Evolutionary conservation across 2,888 invertebrate genomes (phyloP), one percentile per base, ranked within the genome.

Genomic region (Agrotis exclamationis): DNA sequence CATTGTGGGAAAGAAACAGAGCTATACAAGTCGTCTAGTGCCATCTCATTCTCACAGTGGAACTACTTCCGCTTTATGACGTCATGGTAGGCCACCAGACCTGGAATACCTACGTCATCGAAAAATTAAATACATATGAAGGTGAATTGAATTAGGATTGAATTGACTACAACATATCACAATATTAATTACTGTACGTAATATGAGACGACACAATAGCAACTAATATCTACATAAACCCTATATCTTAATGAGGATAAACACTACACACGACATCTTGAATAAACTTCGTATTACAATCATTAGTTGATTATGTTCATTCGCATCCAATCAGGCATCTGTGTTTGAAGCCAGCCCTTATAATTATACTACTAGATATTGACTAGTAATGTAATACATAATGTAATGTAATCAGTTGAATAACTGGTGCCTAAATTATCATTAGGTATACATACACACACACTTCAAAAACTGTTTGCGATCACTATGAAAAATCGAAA

Each of bases 221-320:
- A 47, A 47, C 20, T 33, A 39, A 48, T 76, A 54, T 71, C 44
- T 16, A 45, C 54, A 48, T 48, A 59, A 59, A 71, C 48, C 24
- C 20, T 47, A 76, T 45, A 76, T 71, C 18, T 24, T 60, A 63
- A 60, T 44, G 50, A 54, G 22, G 53, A 60, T 56, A 59, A 51
- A 74, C 59, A 76, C 13, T 33, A 54, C 60, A 48, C 16, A 76
- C 18, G 28, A 51, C 50, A 58, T 74, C 59, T 71, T 78, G 59
- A 56, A 50, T 7, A 48, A 48, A 48, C 71, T 48, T 69, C 48
- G 14, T 62, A 24, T 44, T 51, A 18, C 47, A 24, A 62, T 51
- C 44, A 56, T 79, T 66, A 44, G 28, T 20, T 63, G 56, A 80
- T 75, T 54, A 59, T 28, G 51, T 57, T 24, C 50, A 22, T 60